These are phyloP conservation scores for Florisuga fusca DNA, from an alignment of 2,797 vertebrate species.

Conservation along the genomic window DNA sequence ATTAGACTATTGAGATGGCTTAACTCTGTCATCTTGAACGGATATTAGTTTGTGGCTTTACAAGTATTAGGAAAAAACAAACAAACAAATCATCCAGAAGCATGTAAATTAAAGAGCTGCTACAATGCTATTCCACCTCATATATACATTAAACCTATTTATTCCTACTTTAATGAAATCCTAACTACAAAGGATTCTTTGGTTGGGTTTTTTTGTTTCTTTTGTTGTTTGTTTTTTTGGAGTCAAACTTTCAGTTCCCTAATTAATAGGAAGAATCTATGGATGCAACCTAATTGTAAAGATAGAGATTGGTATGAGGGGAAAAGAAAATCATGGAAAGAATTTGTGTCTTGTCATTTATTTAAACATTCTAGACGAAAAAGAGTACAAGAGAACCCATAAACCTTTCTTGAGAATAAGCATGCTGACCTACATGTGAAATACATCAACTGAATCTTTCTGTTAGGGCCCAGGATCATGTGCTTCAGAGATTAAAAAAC, in stretches of 20 bases:
- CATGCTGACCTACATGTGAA: neutral
- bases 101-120: neutral
- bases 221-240: neutral
- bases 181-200: neutral
- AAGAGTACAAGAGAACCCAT: neutral
- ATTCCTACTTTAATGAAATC: neutral
- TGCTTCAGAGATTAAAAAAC: neutral
- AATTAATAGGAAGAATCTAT: neutral
- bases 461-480: neutral
- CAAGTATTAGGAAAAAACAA: neutral
- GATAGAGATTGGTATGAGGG: neutral
- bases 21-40: neutral
- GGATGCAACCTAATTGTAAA: neutral
- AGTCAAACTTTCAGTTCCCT: neutral
- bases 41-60: neutral
- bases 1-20: neutral
- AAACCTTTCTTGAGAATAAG: neutral
- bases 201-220: neutral
- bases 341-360: neutral
- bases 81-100: neutral
- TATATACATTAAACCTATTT: neutral
- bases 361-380: neutral
- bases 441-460: neutral
- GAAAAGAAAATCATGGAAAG: neutral
- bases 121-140: neutral